Evolutionary conservation across 2,113 vertebrate species (phyloP).

Genomic region (Sylvia atricapilla): DNA sequence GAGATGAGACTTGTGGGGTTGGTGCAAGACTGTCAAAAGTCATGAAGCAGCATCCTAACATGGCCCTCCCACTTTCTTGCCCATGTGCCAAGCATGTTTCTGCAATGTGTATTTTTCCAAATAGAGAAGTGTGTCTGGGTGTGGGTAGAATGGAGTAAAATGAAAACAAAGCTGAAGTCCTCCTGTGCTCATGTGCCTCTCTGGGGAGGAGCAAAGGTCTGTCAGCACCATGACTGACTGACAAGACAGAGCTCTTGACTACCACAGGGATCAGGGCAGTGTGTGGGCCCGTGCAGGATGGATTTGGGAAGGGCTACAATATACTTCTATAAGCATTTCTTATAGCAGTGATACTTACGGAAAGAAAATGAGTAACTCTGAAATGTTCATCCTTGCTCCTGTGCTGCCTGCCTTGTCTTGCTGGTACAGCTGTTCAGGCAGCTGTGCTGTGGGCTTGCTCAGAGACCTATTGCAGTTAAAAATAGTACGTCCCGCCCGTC

Average conservation of each 20-base stretch:
- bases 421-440: not conserved
- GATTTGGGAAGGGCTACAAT: not conserved
- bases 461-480: not conserved
- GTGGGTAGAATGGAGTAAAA: not conserved
- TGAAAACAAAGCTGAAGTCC: not conserved
- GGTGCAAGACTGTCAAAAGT: not conserved
- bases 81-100: not conserved
- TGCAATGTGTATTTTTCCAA: not conserved
- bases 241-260: not conserved
- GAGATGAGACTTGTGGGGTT: not conserved
- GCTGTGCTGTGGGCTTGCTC: not conserved
- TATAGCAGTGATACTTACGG: not conserved
- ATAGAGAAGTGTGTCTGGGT: not conserved
- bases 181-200: rapidly evolving
- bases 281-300: not conserved
- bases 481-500: not conserved
- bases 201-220: not conserved
- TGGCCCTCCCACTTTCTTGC: rapidly evolving
- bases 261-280: not conserved
- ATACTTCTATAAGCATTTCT: not conserved
- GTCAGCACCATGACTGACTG: not conserved
- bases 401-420: not conserved
- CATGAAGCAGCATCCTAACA: not conserved
- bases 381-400: not conserved
- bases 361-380: not conserved